Conservation (phyloP, 1,140 invertebrate genomes). For the Nomia melanderi region DNA sequence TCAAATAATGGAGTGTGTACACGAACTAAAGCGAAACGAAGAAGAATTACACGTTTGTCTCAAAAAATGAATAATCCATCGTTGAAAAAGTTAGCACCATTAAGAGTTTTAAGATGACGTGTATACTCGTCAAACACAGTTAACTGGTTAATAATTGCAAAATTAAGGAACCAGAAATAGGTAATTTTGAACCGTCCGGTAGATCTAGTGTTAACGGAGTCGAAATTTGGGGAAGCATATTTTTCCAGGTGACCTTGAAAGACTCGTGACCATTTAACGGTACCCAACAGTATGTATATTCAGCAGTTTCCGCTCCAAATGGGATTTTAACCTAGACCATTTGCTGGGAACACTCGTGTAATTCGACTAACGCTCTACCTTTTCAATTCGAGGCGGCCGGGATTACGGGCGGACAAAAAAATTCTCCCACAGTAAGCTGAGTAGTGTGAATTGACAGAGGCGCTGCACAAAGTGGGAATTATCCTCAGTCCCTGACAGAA, state of each 20-base stretch:
- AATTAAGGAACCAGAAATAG: no score
- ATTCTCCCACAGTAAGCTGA: neutral
- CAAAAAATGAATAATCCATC: no score
- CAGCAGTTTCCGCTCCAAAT: slow-evolving; percentile 8
- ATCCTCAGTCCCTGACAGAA: neutral
- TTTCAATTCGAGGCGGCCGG: slow-evolving; percentile 2
- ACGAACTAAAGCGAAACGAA: no score
- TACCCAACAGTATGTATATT: neutral
- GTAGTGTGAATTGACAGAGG: neutral
- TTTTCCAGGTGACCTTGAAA: neutral
- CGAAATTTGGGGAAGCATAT: neutral
- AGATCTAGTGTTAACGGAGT: no score
- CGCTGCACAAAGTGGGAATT: neutral
- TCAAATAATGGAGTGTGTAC: no score
- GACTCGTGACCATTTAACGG: neutral
- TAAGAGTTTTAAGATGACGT: no score
- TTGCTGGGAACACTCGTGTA: neutral
- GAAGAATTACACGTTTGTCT: no score
- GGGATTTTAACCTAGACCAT: neutral
- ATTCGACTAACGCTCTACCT: neutral
- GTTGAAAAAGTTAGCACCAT: no score
- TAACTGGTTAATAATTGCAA: no score
- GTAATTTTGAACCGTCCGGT: no score
- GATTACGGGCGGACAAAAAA: neutral
- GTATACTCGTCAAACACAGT: no score